Conservation (phyloP, 2,797 vertebrate genomes). For the Ptychadena robeensis region DNA sequence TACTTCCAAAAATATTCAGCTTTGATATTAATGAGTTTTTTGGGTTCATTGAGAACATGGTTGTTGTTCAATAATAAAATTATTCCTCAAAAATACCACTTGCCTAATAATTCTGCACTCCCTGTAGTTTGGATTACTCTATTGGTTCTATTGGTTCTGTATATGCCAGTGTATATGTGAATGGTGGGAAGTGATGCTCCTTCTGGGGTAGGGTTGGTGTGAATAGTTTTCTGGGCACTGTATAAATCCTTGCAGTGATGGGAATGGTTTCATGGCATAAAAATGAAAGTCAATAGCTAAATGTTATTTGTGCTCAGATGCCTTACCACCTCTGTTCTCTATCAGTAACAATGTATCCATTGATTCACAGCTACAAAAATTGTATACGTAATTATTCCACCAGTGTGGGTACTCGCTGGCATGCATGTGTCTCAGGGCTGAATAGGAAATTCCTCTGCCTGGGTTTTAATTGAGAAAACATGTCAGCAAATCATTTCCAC, state of each 20-base stretch:
- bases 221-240: not conserved
- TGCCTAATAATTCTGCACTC: too few species aligned
- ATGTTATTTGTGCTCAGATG: not conserved
- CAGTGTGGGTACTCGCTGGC: constrained; percentile 31
- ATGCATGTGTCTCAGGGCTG: constrained; percentile 8
- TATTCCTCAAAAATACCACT: too few species aligned
- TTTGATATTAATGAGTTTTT: too few species aligned
- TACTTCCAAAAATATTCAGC: too few species aligned
- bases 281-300: not conserved
- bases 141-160: too few species aligned
- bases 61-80: too few species aligned
- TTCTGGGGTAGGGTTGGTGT: not conserved
- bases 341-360: constrained; percentile 12
- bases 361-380: constrained; percentile 7
- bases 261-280: not conserved
- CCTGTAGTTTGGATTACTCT: too few species aligned
- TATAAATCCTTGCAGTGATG: not conserved
- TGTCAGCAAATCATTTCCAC: constrained; percentile 33
- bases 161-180: too few species aligned
- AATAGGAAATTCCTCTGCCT: constrained; percentile 42
- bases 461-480: constrained; percentile 45
- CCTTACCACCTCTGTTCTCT: not conserved
- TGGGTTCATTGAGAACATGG: too few species aligned
- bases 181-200: too few species aligned
- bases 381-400: constrained; percentile 14